phyloP scores from a whole-genome alignment of 1,140 invertebrate species.

The Aphidius ervi region DNA sequence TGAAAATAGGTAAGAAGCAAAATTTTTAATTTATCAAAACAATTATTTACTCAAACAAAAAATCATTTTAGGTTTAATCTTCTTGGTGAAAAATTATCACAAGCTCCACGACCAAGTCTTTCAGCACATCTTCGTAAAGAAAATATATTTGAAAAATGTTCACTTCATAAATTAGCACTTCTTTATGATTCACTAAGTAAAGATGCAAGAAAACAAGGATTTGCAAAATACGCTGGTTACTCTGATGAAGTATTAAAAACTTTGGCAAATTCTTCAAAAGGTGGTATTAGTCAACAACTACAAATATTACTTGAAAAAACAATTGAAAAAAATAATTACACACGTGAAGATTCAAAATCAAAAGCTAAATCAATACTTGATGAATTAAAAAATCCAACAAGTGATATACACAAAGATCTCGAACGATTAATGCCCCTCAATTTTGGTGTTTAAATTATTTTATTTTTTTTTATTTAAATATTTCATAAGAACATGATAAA shows the following conservation, averaged over 20 bases:
- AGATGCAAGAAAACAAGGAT: slow-evolving; percentile 46
- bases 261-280: slow-evolving; percentile 35
- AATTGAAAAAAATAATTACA: slow-evolving; percentile 38
- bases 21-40: slow-evolving; percentile 1
- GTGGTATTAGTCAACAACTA: slow-evolving; percentile 39
- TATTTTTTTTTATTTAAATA: slow-evolving; percentile 17
- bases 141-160: slow-evolving; percentile 32
- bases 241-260: slow-evolving; percentile 38
- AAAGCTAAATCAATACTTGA: slow-evolving; percentile 27
- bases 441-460: slow-evolving; percentile 28
- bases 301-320: slow-evolving; percentile 39
- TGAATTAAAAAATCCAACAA: slow-evolving; percentile 37
- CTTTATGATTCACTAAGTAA: slow-evolving; percentile 45
- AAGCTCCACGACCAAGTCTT: slow-evolving; percentile 45
- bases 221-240: slow-evolving; percentile 41
- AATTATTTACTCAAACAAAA: too few relatives aligned
- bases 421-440: slow-evolving; percentile 37
- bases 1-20: slow-evolving; percentile 34
- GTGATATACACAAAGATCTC: slow-evolving; percentile 38
- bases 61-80: slow-evolving; percentile 34
- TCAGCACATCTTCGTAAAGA: slow-evolving; percentile 34
- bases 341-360: slow-evolving; percentile 39
- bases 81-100: slow-evolving; percentile 42
- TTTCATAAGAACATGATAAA: not conserved
- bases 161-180: slow-evolving; percentile 38